These are phyloP conservation scores for Amazona finschi DNA, from an alignment of 2,797 vertebrate genomes.

Conservation along the genomic window DNA sequence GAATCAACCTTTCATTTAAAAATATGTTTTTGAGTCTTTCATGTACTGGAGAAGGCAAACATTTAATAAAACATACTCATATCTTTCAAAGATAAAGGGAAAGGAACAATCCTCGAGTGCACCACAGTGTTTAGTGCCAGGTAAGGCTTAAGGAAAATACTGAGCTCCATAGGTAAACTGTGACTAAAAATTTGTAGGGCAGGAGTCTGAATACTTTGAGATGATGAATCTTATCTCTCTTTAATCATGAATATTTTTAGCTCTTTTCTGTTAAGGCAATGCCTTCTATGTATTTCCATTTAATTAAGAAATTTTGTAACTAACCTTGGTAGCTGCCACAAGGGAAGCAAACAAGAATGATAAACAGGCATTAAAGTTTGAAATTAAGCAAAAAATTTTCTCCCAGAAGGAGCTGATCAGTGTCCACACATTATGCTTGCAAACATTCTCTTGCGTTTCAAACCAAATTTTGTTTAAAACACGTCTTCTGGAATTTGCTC, in stretches of 20 bases:
- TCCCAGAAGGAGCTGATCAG: background rate
- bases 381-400: background rate
- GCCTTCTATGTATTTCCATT: conserved; percentile 7
- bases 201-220: background rate
- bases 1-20: background rate
- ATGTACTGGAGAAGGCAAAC: background rate
- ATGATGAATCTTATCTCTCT: background rate
- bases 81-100: background rate
- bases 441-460: background rate
- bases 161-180: background rate
- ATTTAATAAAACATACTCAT: background rate
- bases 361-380: conserved; percentile 65
- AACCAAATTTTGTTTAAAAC: background rate
- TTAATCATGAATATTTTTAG: conserved; percentile 18
- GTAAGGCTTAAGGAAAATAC: background rate
- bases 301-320: conserved; percentile 54
- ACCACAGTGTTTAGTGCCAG: background rate
- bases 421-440: background rate
- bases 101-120: background rate
- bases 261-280: conserved; percentile 2
- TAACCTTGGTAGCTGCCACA: conserved; percentile 53
- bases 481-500: background rate
- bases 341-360: conserved; percentile 51
- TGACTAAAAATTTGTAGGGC: background rate
- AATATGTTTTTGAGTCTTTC: background rate